A percentile compares a stretch with the other conserved stretches of the same genome.
Conservation (phyloP, 2,888 invertebrate genomes). For the Anarsia innoxiella region DNA sequence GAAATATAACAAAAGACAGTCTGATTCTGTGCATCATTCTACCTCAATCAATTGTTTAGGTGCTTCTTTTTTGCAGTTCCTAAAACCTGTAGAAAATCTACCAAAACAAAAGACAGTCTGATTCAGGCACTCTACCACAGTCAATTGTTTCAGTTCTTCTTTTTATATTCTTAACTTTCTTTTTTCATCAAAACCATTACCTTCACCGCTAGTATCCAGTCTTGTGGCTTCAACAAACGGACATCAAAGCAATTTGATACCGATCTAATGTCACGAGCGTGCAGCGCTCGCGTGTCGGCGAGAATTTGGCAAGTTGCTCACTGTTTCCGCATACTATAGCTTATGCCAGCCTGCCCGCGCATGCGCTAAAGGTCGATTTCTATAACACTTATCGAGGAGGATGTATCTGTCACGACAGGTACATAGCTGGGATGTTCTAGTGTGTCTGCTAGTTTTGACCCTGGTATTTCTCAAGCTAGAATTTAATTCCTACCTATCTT, state of each 20-base stretch:
- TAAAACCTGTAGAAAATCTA: no score
- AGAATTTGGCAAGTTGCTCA: slow-evolving; percentile 11
- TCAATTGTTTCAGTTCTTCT: no score
- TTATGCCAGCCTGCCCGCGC: neutral
- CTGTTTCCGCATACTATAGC: slow-evolving; percentile 11
- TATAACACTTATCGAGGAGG: neutral
- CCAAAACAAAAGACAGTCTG: no score
- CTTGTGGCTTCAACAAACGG: slow-evolving; percentile 3
- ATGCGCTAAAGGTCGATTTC: neutral
- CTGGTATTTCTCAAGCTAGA: no score
- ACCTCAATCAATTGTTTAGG: no score
- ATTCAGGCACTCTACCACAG: no score
- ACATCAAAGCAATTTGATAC: slow-evolving; percentile 11
- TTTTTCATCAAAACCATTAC: neutral
- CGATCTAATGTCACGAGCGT: slow-evolving; percentile 12
- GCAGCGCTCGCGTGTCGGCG: slow-evolving; percentile 5
- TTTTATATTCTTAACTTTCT: no score
- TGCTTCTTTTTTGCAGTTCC: no score
- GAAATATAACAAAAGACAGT: neutral
- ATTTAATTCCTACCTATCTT: no score
- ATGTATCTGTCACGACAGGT: neutral
- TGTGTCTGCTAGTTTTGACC: no score
- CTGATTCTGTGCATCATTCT: no score
- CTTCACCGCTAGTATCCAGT: neutral
- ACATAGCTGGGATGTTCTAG: neutral